Conservation (phyloP, 37 sponge, comb jelly and placozoan genomes). For the Diacarnus erythraeanus region DNA sequence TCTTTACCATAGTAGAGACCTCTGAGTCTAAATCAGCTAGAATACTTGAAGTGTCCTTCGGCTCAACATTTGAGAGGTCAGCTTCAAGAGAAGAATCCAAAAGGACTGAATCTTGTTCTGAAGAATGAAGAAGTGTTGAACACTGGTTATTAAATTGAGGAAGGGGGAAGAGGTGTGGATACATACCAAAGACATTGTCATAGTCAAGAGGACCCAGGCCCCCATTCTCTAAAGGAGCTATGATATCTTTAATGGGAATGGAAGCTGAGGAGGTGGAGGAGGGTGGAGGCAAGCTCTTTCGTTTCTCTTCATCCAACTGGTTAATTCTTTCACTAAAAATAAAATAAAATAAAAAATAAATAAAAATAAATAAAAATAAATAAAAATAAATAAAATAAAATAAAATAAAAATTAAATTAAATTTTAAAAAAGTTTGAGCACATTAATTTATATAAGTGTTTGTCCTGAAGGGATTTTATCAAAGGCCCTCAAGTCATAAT, state of each 20-base stretch:
- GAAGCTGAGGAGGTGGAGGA: not conserved
- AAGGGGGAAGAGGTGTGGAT: not conserved
- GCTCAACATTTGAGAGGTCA: constrained; percentile 11
- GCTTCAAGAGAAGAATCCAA: not conserved
- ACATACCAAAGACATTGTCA: not conserved
- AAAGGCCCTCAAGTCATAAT: too few relatives aligned
- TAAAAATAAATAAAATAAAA: too few relatives aligned
- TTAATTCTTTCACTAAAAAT: not conserved
- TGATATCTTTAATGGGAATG: constrained; percentile 19
- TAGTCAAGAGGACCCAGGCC: not conserved
- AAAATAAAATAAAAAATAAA: not conserved
- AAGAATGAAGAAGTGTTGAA: not conserved
- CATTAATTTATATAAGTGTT: too few relatives aligned
- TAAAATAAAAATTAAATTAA: too few relatives aligned
- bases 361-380: too few relatives aligned
- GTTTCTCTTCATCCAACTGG: not conserved
- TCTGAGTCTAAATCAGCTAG: constrained; percentile 37
- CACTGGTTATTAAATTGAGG: not conserved
- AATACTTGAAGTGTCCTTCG: constrained; percentile 30
- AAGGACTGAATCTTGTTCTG: not conserved
- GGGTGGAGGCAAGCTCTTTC: not conserved
- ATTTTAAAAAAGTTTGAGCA: too few relatives aligned
- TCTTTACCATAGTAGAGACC: constrained; percentile 34
- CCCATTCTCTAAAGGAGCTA: constrained; percentile 4
- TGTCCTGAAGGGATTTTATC: too few relatives aligned